A percentile compares a stretch with the other conserved stretches of the same genome.
Evolutionary conservation across 2,797 vertebrate genomes (phyloP).

Genomic region (Peromyscus eremicus): DNA sequence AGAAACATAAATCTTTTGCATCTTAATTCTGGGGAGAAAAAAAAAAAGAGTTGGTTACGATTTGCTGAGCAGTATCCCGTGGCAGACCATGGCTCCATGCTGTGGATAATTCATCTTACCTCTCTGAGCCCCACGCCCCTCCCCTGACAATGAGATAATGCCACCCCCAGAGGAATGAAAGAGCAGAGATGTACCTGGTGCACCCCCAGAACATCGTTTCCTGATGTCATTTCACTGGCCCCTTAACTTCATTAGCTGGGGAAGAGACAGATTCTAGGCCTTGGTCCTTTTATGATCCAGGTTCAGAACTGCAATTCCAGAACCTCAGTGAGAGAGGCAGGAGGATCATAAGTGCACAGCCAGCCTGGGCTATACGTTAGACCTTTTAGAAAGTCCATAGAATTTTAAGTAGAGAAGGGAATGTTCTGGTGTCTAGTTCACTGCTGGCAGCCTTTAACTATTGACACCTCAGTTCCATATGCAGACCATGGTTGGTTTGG

Average conservation of each 20-base stretch:
- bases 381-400: not conserved
- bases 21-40: slow-evolving; percentile 37
- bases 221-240: slow-evolving; percentile 16
- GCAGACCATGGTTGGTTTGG: slow-evolving; percentile 14
- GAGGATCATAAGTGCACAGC: not conserved
- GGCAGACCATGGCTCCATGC: not conserved
- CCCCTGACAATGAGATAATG: not conserved
- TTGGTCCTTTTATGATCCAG: slow-evolving; percentile 24
- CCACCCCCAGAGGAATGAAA: not conserved
- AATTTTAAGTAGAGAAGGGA: slow-evolving; percentile 38
- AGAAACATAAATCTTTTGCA: slow-evolving; percentile 11
- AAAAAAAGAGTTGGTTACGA: not conserved
- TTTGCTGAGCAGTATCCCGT: rapidly evolving
- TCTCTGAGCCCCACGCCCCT: not conserved
- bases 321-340: not conserved
- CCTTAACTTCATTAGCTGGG: slow-evolving; percentile 10
- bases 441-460: not conserved
- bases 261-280: slow-evolving; percentile 26
- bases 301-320: not conserved
- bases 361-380: not conserved
- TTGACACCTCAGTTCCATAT: not conserved
- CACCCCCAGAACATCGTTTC: not conserved
- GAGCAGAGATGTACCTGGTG: not conserved
- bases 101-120: not conserved
- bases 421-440: slow-evolving; percentile 24